Conservation (phyloP, 2,113 vertebrate species). For the Chionis minor region DNA sequence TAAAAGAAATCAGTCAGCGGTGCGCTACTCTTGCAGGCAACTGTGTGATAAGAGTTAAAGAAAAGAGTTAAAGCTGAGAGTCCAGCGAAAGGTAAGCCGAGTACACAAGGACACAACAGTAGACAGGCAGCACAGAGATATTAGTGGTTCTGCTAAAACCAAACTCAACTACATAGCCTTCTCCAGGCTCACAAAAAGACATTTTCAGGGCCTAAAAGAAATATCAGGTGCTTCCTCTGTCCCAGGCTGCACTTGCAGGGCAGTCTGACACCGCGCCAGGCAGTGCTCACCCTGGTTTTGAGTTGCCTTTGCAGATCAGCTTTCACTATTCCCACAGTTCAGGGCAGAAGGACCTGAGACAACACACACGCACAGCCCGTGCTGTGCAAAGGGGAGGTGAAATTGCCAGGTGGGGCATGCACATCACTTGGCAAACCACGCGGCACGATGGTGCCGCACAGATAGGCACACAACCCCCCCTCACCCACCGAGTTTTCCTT, state of each 20-base stretch:
- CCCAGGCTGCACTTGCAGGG: background rate
- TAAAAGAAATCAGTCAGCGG: background rate
- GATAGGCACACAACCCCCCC: background rate
- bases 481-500: background rate
- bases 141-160: background rate
- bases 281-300: background rate
- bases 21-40: background rate
- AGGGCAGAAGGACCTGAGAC: background rate
- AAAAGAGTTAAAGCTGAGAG: background rate
- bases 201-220: background rate
- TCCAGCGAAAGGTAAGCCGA: background rate
- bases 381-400: background rate
- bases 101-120: background rate
- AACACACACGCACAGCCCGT: fast-evolving
- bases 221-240: background rate
- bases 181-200: background rate
- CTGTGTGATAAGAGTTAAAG: background rate
- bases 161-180: background rate
- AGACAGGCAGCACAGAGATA: background rate
- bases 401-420: background rate
- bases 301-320: background rate
- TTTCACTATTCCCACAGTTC: background rate
- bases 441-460: background rate
- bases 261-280: fast-evolving
- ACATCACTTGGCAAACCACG: background rate